Evolutionary conservation across 1,140 invertebrate species (phyloP), one percentile per base, ranked within the genome.

Genomic region (Scylla paramamosain): DNA sequence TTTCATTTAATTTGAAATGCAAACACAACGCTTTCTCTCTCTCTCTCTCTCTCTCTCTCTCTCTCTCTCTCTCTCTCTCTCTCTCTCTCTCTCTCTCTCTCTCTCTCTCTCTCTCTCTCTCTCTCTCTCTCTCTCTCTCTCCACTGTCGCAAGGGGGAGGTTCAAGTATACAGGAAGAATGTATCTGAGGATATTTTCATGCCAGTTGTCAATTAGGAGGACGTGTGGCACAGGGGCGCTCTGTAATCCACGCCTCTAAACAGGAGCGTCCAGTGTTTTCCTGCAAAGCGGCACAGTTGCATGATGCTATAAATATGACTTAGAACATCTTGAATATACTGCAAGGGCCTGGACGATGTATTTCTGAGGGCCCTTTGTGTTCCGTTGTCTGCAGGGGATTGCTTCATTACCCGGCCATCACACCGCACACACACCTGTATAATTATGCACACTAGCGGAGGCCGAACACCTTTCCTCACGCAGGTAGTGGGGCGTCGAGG

Each of bases 381-480:
- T 46, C 6, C 32, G 10, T 45, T 32, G 86, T 88, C 45, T 88
- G 32, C 86, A 88, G 86, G 86, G 31, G 86, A 88, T 77, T 77
- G 25, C 20, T 77, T 77, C 67, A n/a, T 77, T 77, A 77, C 67
- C 67, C n/a, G 67, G 20, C 67, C 67, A 20, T 31, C 86, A 88
- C 86, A 88, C 31, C 86, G 29, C 86, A 88, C 86, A 88, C 86
- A 88, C 86, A 88, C 86, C 28, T 28, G 83, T 29, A 39, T 86
- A 86, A 59, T 59, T 59, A 59, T 12, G 52, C 52, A 59, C 52
- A 59, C 52, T 20, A 59, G 52, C 52, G 52, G 52, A 12, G 10
- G 52, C 52, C 52, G 52, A 59, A 88, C 31, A 77, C 67, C 67
- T 77, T 77, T 20, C 67, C 67, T 25, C 67, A 77, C 67, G 67